Percentiles rank a stretch among this genome's conserved stretches.
Conservation (phyloP, 2,888 invertebrate species). For the Leptopterna dolabrata region DNA sequence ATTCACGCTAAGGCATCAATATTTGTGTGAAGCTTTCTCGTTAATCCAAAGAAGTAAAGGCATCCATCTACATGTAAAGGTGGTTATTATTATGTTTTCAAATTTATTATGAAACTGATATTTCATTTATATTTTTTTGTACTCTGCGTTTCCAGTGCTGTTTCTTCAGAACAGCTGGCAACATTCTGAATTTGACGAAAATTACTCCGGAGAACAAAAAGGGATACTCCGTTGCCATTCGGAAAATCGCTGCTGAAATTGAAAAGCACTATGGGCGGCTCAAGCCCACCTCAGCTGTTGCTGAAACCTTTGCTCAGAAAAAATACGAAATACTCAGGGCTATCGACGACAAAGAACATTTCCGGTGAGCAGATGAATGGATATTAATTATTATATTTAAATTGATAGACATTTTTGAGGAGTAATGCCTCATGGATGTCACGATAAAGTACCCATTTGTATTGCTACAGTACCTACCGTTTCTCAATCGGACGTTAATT, state of each 20-base stretch:
- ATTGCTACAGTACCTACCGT: too few species aligned
- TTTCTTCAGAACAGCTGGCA: slow-evolving; percentile 72
- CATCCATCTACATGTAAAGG: too few species aligned
- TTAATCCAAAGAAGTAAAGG: too few species aligned
- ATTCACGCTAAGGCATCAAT: background rate
- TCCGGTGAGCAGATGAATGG: slow-evolving; percentile 68
- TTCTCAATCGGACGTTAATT: too few species aligned
- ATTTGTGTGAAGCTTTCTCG: too few species aligned
- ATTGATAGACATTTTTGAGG: too few species aligned
- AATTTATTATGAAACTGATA: too few species aligned
- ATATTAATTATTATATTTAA: too few species aligned
- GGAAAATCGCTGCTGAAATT: slow-evolving; percentile 74
- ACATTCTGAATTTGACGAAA: slow-evolving; percentile 73
- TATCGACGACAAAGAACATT: slow-evolving; percentile 77
- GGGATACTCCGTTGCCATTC: slow-evolving; percentile 68
- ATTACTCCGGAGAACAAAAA: slow-evolving; percentile 71
- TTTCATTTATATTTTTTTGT: too few species aligned
- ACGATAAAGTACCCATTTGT: too few species aligned
- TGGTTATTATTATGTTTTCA: too few species aligned
- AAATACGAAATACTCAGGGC: slow-evolving; percentile 70
- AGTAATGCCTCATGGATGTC: too few species aligned
- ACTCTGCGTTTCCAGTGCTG: slow-evolving; percentile 65
- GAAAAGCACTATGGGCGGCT: slow-evolving; percentile 81
- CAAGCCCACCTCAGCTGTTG: slow-evolving; percentile 75
- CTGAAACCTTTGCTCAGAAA: slow-evolving; percentile 76